Evolutionary conservation across 2,888 invertebrate genomes (phyloP).

Genomic region (Tridacna crocea): DNA sequence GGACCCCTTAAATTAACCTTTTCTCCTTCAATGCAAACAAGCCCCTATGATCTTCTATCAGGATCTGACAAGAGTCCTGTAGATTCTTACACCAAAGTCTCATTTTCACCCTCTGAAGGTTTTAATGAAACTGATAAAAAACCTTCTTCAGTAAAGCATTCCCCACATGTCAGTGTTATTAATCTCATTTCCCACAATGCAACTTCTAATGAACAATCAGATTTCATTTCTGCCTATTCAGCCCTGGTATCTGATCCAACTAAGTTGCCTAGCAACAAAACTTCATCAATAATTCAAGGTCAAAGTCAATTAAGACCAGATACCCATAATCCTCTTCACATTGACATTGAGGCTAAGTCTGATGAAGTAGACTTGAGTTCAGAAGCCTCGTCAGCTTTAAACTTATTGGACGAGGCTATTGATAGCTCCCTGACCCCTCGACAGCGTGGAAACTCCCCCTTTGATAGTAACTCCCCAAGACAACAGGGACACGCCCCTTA

Average conservation of each 20-base stretch:
- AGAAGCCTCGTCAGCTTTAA: constrained; percentile 38
- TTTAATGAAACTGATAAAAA: background rate
- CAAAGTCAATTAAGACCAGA: too few species aligned
- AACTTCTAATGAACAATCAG: constrained; percentile 9
- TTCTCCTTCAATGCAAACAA: constrained; percentile 48
- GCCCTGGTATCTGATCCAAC: constrained; percentile 10
- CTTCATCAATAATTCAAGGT: background rate
- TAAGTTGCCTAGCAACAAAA: constrained; percentile 13
- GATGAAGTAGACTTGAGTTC: constrained; percentile 41
- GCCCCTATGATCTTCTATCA: constrained; percentile 39
- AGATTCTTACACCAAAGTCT: background rate
- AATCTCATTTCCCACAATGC: constrained; percentile 10
- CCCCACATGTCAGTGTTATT: constrained; percentile 4
- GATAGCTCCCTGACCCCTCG: constrained; percentile 35
- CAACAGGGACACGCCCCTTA: constrained; percentile 25
- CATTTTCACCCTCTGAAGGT: background rate
- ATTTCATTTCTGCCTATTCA: constrained; percentile 12
- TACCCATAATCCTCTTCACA: too few species aligned
- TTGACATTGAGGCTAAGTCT: constrained; percentile 15
- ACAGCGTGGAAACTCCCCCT: background rate
- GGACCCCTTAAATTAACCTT: constrained; percentile 25
- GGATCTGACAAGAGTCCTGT: background rate
- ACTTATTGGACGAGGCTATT: constrained; percentile 49
- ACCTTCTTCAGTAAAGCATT: background rate
- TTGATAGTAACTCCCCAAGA: constrained; percentile 8